Evolutionary conservation across 2,797 vertebrate genomes (phyloP), one percentile per base, ranked within the genome.

Genomic region (Gorsachius magnificus): DNA sequence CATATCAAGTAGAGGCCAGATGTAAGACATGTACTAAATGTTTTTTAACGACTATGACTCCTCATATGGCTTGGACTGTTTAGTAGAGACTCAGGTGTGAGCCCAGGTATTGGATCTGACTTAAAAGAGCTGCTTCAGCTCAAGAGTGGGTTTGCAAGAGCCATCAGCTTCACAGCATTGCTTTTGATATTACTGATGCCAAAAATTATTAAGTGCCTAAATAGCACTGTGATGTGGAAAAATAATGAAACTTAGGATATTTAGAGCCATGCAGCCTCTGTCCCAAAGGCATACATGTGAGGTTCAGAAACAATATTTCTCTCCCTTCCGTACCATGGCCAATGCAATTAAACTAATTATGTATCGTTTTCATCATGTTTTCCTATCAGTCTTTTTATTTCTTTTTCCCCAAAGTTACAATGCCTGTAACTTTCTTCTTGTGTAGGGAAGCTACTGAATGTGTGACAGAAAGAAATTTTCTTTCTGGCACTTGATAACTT

Each of bases 271-370:
- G 28, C 8, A 33, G 53, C 43, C n/a, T 71, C 48, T 19, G 14
- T 56, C 15, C 19, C 33, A 26, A 5, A n/a, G 41, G 9, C 46
- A 56, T 53, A 43, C 2, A 8, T 5, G 13, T 48, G 58, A 60
- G 24, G 26, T 36, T 36, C 24, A 36, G 24, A 60, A 60, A 60
- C 24, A 60, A 17, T 36, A 26, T 22, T 82, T 29, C 7, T 22
- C 56, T 64, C 28, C 14, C 36, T 68, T 77, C n/a, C 0, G 2
- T 9, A 8, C 15, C 26, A n/a, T 0, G 0, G 9, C 19, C 29
- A 24, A 3, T n/a, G 20, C 22, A 24, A 18, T 19, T 13, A 48
- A 63, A 26, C 48, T 7, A 25, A 50, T 38, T 54, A 8, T 0
- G 1, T 11, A 21, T 19, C 2, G 1, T 41, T 76, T 63, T 48